These are phyloP conservation scores for Calycopis cecrops DNA, from an alignment of 1,140 invertebrate genomes.

Conservation along the genomic window DNA sequence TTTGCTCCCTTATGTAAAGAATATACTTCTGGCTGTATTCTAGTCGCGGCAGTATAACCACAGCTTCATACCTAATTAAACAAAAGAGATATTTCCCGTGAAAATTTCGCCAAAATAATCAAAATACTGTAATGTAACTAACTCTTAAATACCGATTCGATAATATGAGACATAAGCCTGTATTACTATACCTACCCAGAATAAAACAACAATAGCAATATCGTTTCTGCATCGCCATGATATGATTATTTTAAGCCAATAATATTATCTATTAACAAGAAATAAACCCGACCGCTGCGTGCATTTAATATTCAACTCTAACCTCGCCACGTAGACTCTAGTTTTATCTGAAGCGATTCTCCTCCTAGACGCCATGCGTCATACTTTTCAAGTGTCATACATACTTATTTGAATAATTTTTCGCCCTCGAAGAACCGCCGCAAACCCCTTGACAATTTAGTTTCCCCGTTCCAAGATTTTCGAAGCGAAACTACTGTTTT, in stretches of 20 bases:
- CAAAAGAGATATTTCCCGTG: too few species aligned
- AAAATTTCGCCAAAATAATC: too few species aligned
- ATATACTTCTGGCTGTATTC: too few species aligned
- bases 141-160: too few species aligned
- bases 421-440: background rate
- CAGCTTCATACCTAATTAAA: too few species aligned
- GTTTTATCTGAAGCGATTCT: background rate
- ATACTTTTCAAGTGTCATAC: conserved; percentile 7
- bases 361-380: background rate
- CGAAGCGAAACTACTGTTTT: too few species aligned
- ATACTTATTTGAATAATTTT: conserved; percentile 5
- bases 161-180: too few species aligned
- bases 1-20: too few species aligned
- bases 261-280: background rate
- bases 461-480: too few species aligned
- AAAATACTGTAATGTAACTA: too few species aligned
- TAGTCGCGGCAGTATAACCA: too few species aligned
- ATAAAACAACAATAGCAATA: background rate
- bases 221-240: background rate
- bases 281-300: background rate
- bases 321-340: background rate
- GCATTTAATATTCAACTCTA: background rate
- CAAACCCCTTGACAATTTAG: background rate
- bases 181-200: too few species aligned
- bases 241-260: conserved; percentile 2